phyloP scores from a whole-genome alignment of 2,888 invertebrate species.

The Chirona hameri region DNA sequence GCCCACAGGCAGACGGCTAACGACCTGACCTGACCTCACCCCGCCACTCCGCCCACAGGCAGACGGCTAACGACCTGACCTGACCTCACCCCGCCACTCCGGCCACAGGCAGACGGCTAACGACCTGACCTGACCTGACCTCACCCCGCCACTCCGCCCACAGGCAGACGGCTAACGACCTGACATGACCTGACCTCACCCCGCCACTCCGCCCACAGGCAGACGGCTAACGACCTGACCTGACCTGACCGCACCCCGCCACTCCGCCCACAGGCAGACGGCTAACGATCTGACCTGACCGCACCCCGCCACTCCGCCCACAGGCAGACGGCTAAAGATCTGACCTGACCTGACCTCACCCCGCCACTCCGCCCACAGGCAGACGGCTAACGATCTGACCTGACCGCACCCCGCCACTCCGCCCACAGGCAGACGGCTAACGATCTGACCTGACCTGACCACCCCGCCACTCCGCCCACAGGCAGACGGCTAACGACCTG shows the following conservation, averaged over 20 bases:
- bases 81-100: neutral
- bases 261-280: too few relatives aligned
- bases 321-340: conserved; percentile 89
- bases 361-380: too few relatives aligned
- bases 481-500: conserved; percentile 90
- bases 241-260: neutral
- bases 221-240: too few relatives aligned
- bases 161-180: conserved; percentile 89
- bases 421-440: too few relatives aligned
- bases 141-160: conserved; percentile 32
- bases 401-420: neutral
- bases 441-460: neutral
- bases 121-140: neutral
- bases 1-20: conserved; percentile 79
- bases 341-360: conserved; percentile 56
- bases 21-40: conserved; percentile 66
- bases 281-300: neutral
- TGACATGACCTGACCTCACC: conserved; percentile 56
- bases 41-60: too few relatives aligned
- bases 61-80: too few relatives aligned
- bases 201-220: too few relatives aligned
- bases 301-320: conserved; percentile 32
- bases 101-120: too few relatives aligned
- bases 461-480: conserved; percentile 44
- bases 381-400: too few relatives aligned